A percentile compares a stretch with the other conserved stretches of the same genome.
Evolutionary conservation across 2,888 invertebrate genomes (phyloP).

Genomic region (Phytoseiulus persimilis): DNA sequence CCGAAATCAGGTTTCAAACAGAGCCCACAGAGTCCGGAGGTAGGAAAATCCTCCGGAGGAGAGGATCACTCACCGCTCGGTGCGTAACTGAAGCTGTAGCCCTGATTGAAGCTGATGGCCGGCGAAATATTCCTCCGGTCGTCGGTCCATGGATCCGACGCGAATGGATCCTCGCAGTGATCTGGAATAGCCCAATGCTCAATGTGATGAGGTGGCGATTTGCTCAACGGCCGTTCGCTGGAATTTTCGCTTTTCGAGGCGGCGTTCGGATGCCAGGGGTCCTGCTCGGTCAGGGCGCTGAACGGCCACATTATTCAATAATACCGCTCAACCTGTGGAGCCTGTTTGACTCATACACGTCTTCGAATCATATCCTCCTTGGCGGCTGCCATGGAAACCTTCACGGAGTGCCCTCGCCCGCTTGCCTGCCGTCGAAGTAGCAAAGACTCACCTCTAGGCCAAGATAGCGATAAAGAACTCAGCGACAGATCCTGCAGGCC

Average conservation of each 20-base stretch:
- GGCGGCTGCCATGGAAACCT: constrained; percentile 5
- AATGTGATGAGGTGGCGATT: neutral
- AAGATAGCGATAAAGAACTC: neutral
- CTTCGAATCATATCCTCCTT: neutral
- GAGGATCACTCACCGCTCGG: neutral
- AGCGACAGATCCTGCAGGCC: neutral
- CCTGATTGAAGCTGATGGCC: neutral
- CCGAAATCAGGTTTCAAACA: too few species aligned
- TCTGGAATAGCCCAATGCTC: neutral
- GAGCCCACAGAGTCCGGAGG: too few species aligned
- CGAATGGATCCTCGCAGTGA: neutral
- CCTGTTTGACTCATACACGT: neutral
- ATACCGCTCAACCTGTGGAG: neutral
- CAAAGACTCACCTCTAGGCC: constrained; percentile 5
- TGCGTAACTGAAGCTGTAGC: neutral
- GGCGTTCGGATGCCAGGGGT: neutral
- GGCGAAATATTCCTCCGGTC: neutral
- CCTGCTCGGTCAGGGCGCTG: neutral
- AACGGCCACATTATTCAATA: constrained; percentile 5
- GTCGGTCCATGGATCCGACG: neutral
- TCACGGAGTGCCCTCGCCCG: neutral
- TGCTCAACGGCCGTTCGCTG: neutral
- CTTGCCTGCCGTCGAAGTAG: neutral
- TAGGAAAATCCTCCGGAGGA: too few species aligned
- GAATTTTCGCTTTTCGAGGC: neutral